Percentiles rank a stretch among this genome's conserved stretches.
These are phyloP conservation scores for Dendrocopos noguchii DNA, from an alignment of 2,113 vertebrate species.

Conservation along the genomic window DNA sequence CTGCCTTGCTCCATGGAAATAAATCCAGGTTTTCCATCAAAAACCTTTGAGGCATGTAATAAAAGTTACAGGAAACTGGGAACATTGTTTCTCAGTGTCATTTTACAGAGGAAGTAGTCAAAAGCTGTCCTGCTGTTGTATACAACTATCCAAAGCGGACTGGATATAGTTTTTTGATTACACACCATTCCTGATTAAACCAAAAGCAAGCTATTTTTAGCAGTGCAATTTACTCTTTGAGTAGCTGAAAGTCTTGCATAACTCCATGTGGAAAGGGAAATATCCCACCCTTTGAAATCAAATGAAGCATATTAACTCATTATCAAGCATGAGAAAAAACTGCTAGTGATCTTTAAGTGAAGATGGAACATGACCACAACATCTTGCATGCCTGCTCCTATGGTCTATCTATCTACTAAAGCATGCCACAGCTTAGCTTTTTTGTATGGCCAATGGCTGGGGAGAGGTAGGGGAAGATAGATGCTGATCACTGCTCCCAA, in stretches of 20 bases:
- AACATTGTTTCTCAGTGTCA: not conserved
- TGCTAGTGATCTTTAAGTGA: not conserved
- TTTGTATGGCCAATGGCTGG: not conserved
- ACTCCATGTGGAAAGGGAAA: not conserved
- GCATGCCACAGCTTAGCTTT: accelerated
- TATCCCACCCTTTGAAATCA: accelerated
- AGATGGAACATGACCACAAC: not conserved
- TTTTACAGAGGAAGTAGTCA: not conserved
- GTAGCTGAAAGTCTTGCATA: not conserved
- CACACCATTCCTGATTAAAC: not conserved
- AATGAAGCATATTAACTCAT: not conserved
- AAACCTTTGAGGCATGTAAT: not conserved
- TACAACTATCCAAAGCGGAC: not conserved
- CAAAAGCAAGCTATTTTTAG: not conserved
- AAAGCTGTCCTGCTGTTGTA: not conserved
- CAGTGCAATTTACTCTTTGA: not conserved
- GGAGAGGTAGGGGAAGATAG: not conserved
- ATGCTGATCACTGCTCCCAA: not conserved
- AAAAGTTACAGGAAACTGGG: not conserved
- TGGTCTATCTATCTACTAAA: not conserved
- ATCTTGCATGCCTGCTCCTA: not conserved
- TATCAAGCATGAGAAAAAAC: not conserved
- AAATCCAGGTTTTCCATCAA: not conserved
- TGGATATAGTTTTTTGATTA: not conserved
- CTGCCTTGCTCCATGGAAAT: not conserved